phyloP scores from a whole-genome alignment of 2,797 vertebrate species.

The Pangasius krempfi region DNA sequence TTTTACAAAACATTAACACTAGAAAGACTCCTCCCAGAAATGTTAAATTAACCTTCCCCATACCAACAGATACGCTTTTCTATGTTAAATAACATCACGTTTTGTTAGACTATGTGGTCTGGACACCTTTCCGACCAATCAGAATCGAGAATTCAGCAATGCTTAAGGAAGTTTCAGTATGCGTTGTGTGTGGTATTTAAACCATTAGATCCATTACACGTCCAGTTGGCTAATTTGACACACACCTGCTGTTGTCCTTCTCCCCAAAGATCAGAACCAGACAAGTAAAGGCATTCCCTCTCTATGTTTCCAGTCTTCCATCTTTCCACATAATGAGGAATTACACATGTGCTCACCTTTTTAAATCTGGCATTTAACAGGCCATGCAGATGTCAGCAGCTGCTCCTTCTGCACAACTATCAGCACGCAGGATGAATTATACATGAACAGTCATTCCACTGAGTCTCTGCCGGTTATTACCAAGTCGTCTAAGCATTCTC shows the following conservation, averaged over 20 bases:
- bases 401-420: constrained; percentile 31
- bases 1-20: background rate
- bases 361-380: constrained; percentile 44
- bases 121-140: background rate
- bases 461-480: constrained; percentile 20
- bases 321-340: constrained; percentile 33
- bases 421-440: constrained; percentile 38
- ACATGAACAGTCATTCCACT: constrained; percentile 22
- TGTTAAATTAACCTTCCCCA: background rate
- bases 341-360: constrained; percentile 48
- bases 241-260: background rate
- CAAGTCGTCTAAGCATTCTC: constrained; percentile 1
- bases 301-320: background rate
- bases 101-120: background rate
- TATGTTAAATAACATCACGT: background rate
- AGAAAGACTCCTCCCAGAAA: background rate
- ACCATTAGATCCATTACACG: background rate
- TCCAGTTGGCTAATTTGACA: background rate
- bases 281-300: background rate
- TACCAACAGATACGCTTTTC: background rate
- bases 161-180: background rate
- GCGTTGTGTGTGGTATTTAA: background rate
- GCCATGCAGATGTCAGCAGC: constrained; percentile 39
- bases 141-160: background rate
- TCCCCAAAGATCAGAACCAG: background rate